A percentile compares a stretch with the other conserved stretches of the same genome.
phyloP scores from a whole-genome alignment of 2,797 vertebrate genomes.

The Myoxocephalus aenaeus region DNA sequence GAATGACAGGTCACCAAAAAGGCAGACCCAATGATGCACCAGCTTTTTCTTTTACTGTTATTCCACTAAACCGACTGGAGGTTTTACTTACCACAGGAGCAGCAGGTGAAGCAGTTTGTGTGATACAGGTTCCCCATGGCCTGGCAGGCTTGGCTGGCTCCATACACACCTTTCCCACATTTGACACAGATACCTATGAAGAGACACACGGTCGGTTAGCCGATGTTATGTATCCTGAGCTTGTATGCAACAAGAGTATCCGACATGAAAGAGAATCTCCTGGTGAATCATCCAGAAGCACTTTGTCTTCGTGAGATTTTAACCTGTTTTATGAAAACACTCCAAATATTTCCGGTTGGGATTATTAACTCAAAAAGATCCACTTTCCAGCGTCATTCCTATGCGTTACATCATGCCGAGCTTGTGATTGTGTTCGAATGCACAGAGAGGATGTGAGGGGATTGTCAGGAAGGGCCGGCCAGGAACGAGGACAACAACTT shows the following conservation, averaged over 20 bases:
- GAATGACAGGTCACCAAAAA: not conserved
- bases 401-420: constrained; percentile 49
- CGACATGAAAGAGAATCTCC: not conserved
- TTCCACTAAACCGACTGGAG: not conserved
- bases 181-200: constrained; percentile 96
- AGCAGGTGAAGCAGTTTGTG: constrained; percentile 98
- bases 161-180: constrained; percentile 97
- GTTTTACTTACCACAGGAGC: constrained; percentile 94
- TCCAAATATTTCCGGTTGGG: not conserved
- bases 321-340: not conserved
- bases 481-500: not conserved
- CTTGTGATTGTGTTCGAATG: constrained; percentile 24
- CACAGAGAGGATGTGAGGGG: constrained; percentile 9
- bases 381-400: constrained; percentile 33
- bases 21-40: not conserved
- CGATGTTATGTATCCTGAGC: not conserved
- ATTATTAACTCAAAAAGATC: constrained; percentile 14
- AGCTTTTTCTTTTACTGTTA: not conserved
- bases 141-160: constrained; percentile 98
- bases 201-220: constrained; percentile 53
- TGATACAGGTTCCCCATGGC: constrained; percentile 99
- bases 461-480: not conserved
- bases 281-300: not conserved
- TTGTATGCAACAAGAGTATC: not conserved
- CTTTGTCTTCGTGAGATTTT: not conserved